Evolutionary conservation across 2,797 vertebrate species (phyloP), one percentile per base, ranked within the genome.

Genomic region (Phalanger gymnotis): DNA sequence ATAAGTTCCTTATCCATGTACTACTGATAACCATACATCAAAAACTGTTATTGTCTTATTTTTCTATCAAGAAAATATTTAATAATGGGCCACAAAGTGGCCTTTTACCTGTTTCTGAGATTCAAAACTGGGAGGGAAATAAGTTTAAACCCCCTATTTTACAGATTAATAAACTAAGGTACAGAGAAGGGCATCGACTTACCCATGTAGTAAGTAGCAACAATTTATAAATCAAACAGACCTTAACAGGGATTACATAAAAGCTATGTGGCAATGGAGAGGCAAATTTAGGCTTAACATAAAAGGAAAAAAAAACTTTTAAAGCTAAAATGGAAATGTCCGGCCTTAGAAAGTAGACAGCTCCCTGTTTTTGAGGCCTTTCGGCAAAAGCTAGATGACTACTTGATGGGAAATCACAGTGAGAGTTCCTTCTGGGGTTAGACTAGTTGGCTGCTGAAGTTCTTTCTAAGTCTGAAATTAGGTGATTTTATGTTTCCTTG

Each of bases 11-110:
- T n/a, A n/a, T 58, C 57, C 11, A 3, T 58, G 30, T 30, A 10
- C 91, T 27, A 34, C 94, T 87, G 58, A 16, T 19, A 54, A 94
- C 19, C 22, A 53, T 22, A 87, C 53, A 92, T 16, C 13, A 53
- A 30, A 93, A 95, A 96, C 28, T 95, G 96, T 91, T 31, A 3
- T 51, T 93, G 19, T 90, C 96, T 0, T 94, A 95, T 94, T 81
- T 91, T 54, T 95, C 31, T 89, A 27, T 54, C 55, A 5, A 34
- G 7, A 90, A 96, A 92, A 95, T 95, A 87, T 89, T 73, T 94
- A 91, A 90, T 87, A 7, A 66, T 93, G 81, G 0, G 90, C 90
- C 25, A 10, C 34, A 92, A 92, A 51, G 12, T 92, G 54, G 0
- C 81, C 16, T 40, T 73, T 73, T 73, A 73, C 2, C 40, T 73